A percentile compares a stretch with the other conserved stretches of the same genome.
These are phyloP conservation scores for Drosophila testacea DNA, from an alignment of 2,888 invertebrate genomes.

Conservation along the genomic window DNA sequence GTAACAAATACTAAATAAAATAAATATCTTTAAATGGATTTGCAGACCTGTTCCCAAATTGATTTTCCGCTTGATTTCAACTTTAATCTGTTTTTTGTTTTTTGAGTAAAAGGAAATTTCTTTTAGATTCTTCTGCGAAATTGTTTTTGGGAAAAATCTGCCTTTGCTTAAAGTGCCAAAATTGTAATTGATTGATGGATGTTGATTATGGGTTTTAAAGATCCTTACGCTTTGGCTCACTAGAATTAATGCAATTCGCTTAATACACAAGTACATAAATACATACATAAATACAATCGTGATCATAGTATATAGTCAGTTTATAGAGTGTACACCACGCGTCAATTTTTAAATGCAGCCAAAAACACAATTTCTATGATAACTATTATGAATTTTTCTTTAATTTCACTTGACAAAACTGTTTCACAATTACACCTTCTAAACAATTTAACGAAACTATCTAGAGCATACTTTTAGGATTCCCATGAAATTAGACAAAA, in stretches of 20 bases:
- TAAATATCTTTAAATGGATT: background rate
- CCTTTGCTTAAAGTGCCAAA: slow-evolving; percentile 36
- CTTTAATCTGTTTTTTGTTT: background rate
- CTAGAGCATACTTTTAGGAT: background rate
- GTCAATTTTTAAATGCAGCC: slow-evolving; percentile 68
- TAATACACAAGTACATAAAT: slow-evolving; percentile 68
- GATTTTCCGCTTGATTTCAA: background rate
- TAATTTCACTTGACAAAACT: slow-evolving; percentile 4
- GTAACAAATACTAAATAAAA: background rate
- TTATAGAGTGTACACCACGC: slow-evolving; percentile 54
- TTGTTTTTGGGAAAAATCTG: slow-evolving; percentile 9
- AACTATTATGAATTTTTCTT: slow-evolving; percentile 7
- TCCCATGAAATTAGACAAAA: background rate
- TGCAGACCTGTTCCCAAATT: background rate
- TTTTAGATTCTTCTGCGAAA: background rate
- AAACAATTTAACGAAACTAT: background rate
- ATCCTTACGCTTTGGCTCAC: slow-evolving; percentile 46
- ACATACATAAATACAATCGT: slow-evolving; percentile 75
- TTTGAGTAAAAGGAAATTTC: background rate
- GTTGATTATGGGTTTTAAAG: slow-evolving; percentile 18
- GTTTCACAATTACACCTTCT: background rate
- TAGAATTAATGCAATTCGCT: slow-evolving; percentile 69
- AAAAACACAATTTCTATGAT: slow-evolving; percentile 54
- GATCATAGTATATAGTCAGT: slow-evolving; percentile 71
- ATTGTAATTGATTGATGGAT: slow-evolving; percentile 9